Base-by-base conservation (phyloP, 2,113 vertebrate genomes). In the Chaetorhynchus papuensis region DNA sequence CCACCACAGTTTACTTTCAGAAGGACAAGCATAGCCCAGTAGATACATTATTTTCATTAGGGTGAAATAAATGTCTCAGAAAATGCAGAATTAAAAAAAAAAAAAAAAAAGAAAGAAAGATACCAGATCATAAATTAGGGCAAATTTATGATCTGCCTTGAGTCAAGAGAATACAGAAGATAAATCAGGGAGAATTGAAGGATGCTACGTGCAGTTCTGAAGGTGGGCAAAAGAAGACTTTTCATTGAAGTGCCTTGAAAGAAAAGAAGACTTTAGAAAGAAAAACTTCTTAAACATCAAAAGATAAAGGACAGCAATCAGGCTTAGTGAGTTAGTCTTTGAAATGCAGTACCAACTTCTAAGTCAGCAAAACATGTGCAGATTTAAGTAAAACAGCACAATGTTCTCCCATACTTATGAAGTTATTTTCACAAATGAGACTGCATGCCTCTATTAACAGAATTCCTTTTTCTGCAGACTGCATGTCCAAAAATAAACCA, bases 281-380 rank as follows among this genome's bases (percentile, higher is more conserved):
- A 80, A 82, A 90, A 83, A 37, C 41, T 78, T 86, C 65, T 90
- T 94, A 75, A 74, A 70, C 60, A 82, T 79, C 61, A 77, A 71
- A 93, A 72, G 87, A 90, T 77, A 93, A 92, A 97, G 69, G 83
- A 86, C 76, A 92, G 47, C 4, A 35, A 68, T 52, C 42, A 77
- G 41, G 65, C 76, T 87, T 87, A 66, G 31, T 3, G 6, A 91
- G 50, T 44, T 24, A 54, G 76, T 71, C 94, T 96, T 96, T 97
- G 95, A 95, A 96, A 93, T 72, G 49, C 2, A 1, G 78, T 59
- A 77, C 50, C 45, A 77, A 84, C 44, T 89, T 89, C 85, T 69
- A 93, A 93, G 91, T 96, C 96, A 96, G 93, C 90, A 90, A 90
- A 96, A 89, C 42, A 87, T 24, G 63, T 59, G 57, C 23, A 95